A percentile compares a stretch with the other conserved stretches of the same genome.
Conservation (phyloP, 2,797 vertebrate genomes). For the Parotocinclus haroldoi region DNA sequence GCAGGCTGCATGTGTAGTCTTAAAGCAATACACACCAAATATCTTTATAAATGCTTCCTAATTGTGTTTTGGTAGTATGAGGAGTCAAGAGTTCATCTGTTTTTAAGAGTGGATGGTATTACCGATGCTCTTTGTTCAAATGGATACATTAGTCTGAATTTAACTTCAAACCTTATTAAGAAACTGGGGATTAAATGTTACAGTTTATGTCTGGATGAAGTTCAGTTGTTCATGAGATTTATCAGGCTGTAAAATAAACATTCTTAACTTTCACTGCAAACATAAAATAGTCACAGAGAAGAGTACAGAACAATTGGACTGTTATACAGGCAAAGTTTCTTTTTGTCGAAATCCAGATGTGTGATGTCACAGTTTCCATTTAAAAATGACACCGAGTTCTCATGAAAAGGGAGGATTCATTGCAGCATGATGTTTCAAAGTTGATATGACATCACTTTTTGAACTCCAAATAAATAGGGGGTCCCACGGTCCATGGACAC, state of each 20-base stretch:
- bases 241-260: not conserved
- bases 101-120: slow-evolving; percentile 22
- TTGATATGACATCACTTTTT: too few relatives aligned
- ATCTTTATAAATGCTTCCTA: not conserved
- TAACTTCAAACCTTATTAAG: not conserved
- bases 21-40: too few relatives aligned
- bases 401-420: too few relatives aligned
- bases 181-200: slow-evolving; percentile 2
- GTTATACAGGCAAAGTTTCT: slow-evolving; percentile 1
- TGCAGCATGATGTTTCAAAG: too few relatives aligned
- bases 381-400: too few relatives aligned
- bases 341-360: slow-evolving; percentile 3
- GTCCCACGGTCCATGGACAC: too few relatives aligned
- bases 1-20: too few relatives aligned
- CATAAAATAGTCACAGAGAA: not conserved
- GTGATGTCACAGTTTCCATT: not conserved
- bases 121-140: slow-evolving; percentile 13
- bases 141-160: not conserved
- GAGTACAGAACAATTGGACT: slow-evolving; percentile 10
- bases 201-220: slow-evolving; percentile 8
- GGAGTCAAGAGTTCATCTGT: slow-evolving; percentile 5
- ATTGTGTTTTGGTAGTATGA: not conserved
- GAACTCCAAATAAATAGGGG: too few relatives aligned
- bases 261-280: not conserved
- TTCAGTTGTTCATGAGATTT: not conserved